Base-by-base conservation (phyloP, 1,140 invertebrate species). In the Phocides pigmalion region DNA sequence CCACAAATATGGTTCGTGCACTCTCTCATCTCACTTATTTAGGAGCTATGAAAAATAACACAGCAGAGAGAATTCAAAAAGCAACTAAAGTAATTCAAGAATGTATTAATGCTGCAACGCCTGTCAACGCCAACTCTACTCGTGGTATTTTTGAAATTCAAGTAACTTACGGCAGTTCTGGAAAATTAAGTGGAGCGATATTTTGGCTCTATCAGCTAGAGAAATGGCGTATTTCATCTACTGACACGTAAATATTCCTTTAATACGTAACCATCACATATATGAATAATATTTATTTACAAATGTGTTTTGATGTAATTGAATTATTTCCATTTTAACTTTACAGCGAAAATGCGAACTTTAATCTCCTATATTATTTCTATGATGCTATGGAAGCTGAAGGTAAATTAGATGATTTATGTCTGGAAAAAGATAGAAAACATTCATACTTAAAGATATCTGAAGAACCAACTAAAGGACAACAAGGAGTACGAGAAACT, bases 341-440 rank as follows among this genome's bases (percentile, higher is more conserved):
- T 66, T 92, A 54, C 82, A 96, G 95, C 86, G 93, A 93, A 51
- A 96, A 98, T 84, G 95, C 96, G 17, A 98, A 98, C 74, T 98
- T 98, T 82, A 95, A 98, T 83, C 94, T 97, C 4, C 94, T 98
- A 58, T 98, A 98, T 87, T 98, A 97, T 74, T 95, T 98, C 62
- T 97, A 97, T 82, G 97, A 98, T 78, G 95, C 94, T 0, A 92
- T 98, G 68, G 94, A 95, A 70, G 90, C 93, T 4, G 90, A 92
- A 0, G 93, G 93, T 49, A 92, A 93, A 71, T 84, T 96, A 14
- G 89, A 93, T 35, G 92, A 95, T 42, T 95, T 95, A 64, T 82
- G 87, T 42, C 79, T 97, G 16, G 93, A 95, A 51, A 80, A 92
- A 0, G 94, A 94, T 39, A 94, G 96, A 74, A 94, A 94, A 32